phyloP scores from a whole-genome alignment of 1,140 invertebrate genomes.

The Pogonognathellus flavescens region DNA sequence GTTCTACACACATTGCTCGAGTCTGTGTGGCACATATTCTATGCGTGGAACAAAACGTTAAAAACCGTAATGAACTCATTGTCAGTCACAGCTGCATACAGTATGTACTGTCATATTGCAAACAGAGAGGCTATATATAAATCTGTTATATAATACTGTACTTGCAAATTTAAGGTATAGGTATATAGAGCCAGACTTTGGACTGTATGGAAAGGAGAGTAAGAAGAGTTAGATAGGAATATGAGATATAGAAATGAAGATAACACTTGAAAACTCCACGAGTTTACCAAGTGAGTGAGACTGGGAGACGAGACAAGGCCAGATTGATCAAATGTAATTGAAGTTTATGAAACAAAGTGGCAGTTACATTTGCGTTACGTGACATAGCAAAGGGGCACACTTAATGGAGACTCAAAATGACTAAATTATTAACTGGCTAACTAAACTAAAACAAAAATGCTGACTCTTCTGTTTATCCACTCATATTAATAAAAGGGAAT shows the following conservation, averaged over 20 bases:
- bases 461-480: neutral
- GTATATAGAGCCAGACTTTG: too few species aligned
- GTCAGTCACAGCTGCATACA: too few species aligned
- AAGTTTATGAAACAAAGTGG: slow-evolving; percentile 32
- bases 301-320: slow-evolving; percentile 19
- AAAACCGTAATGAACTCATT: too few species aligned
- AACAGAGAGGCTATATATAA: too few species aligned
- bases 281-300: neutral
- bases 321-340: slow-evolving; percentile 48
- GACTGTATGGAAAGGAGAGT: too few species aligned
- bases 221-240: too few species aligned
- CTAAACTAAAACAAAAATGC: neutral
- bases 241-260: slow-evolving; percentile 7
- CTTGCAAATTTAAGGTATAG: too few species aligned
- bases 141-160: too few species aligned
- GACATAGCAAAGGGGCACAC: slow-evolving; percentile 27
- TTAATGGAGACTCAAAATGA: neutral
- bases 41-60: too few species aligned
- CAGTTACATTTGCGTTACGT: neutral
- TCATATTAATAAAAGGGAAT: neutral
- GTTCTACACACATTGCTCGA: too few species aligned
- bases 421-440: neutral
- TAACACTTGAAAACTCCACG: neutral
- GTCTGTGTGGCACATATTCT: too few species aligned
- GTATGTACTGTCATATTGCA: neutral